A percentile compares a stretch with the other conserved stretches of the same genome.
These are phyloP conservation scores for Oncorhynchus kisutch DNA, from an alignment of 2,113 vertebrate species.

Conservation along the genomic window DNA sequence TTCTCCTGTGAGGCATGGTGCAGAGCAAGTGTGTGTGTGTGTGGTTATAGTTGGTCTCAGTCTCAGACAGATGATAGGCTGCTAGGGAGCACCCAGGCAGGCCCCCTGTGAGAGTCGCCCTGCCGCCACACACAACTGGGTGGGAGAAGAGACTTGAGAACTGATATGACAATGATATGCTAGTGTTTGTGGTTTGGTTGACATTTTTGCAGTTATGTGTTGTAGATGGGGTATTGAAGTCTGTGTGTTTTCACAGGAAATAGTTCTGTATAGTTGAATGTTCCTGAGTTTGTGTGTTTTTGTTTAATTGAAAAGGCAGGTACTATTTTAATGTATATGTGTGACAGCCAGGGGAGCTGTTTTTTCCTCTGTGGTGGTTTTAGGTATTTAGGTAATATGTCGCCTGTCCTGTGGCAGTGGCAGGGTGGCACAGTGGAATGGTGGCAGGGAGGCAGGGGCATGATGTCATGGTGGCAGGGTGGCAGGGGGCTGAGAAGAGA, in stretches of 20 bases:
- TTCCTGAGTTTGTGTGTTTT: background rate
- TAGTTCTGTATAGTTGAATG: background rate
- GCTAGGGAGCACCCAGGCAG: background rate
- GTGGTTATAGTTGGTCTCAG: background rate
- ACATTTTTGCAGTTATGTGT: no score
- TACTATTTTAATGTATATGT: no score
- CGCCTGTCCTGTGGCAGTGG: slow-evolving; percentile 15
- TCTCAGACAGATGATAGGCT: background rate
- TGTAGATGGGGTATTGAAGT: no score
- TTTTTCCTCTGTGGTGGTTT: background rate
- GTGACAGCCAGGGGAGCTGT: background rate
- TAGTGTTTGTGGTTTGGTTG: no score
- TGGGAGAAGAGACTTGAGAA: background rate
- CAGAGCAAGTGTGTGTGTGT: slow-evolving; percentile 2
- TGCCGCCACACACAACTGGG: background rate
- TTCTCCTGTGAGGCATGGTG: slow-evolving; percentile 45
- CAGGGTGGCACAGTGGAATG: background rate
- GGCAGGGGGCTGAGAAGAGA: slow-evolving; percentile 24
- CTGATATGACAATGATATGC: no score
- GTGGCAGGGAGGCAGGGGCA: slow-evolving; percentile 13
- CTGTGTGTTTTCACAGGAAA: no score
- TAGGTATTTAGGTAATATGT: background rate
- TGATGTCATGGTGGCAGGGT: slow-evolving; percentile 8
- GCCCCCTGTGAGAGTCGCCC: background rate
- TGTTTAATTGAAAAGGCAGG: background rate